A percentile compares a stretch with the other conserved stretches of the same genome.
Conservation (phyloP, 2,888 invertebrate species). For the Epistrophella euchroma region DNA sequence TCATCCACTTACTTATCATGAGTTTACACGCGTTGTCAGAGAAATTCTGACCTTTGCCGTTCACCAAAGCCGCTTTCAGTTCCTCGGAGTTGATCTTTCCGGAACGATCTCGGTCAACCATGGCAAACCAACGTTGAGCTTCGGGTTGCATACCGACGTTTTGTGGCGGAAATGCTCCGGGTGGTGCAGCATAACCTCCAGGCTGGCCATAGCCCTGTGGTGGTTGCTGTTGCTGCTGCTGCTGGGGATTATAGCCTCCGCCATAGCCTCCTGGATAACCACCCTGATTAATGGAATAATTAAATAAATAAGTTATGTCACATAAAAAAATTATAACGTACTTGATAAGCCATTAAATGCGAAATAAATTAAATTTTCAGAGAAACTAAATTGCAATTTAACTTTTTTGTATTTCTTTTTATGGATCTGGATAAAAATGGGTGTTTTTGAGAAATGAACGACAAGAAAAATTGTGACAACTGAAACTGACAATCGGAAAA, state of each 20-base stretch:
- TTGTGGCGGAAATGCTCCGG: conserved; percentile 83
- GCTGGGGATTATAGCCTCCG: conserved; percentile 79
- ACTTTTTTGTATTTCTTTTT: conserved; percentile 52
- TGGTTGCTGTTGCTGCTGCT: conserved; percentile 28
- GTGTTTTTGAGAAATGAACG: conserved; percentile 61
- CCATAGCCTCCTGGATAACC: conserved; percentile 76
- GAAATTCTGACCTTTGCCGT: conserved; percentile 90
- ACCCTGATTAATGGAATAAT: conserved; percentile 42
- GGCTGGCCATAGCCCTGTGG: conserved; percentile 76
- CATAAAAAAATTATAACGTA: conserved; percentile 15
- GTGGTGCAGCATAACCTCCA: conserved; percentile 81
- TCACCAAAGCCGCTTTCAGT: conserved; percentile 91
- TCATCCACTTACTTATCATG: conserved; percentile 87
- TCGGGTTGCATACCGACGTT: conserved; percentile 88
- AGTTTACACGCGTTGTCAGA: conserved; percentile 92
- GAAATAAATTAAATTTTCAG: conserved; percentile 49
- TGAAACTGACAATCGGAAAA: not conserved
- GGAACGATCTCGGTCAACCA: conserved; percentile 93
- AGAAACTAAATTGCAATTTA: conserved; percentile 56
- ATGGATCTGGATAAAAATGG: conserved; percentile 60
- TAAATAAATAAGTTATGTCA: not conserved
- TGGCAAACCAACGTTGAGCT: conserved; percentile 92
- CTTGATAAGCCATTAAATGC: conserved; percentile 75
- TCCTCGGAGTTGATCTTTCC: conserved; percentile 92
- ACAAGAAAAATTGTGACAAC: conserved; percentile 36